Percentiles rank a stretch among this genome's conserved stretches.
Conservation (phyloP, 2,888 invertebrate genomes). For the Boloria selene region DNA sequence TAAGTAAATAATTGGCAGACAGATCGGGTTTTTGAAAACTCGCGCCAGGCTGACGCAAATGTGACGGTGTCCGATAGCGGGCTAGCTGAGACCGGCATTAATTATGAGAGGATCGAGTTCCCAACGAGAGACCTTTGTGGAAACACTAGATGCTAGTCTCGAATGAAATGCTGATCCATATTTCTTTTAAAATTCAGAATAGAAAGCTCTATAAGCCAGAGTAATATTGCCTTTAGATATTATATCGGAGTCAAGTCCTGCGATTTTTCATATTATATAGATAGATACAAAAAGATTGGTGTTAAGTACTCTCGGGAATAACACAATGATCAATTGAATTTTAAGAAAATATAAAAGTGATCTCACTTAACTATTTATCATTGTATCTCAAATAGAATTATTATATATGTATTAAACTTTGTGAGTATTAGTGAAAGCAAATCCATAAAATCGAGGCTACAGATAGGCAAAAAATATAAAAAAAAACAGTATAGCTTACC, state of each 20-base stretch:
- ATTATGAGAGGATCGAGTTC: conserved; percentile 67
- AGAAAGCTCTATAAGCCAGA: neutral
- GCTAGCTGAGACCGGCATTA: conserved; percentile 67
- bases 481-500: neutral
- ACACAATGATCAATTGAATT: too few species aligned
- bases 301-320: too few species aligned
- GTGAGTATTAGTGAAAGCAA: too few species aligned
- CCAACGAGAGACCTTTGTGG: conserved; percentile 41
- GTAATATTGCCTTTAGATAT: neutral
- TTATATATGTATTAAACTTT: too few species aligned
- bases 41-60: conserved; percentile 53
- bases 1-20: conserved; percentile 52
- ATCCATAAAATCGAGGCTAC: neutral
- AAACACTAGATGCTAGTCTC: conserved; percentile 20
- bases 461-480: neutral
- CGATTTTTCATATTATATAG: too few species aligned
- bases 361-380: too few species aligned
- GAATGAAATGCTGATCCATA: conserved; percentile 21
- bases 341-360: too few species aligned
- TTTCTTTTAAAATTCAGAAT: conserved; percentile 8
- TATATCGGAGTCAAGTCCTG: too few species aligned
- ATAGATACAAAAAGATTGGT: too few species aligned
- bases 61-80: conserved; percentile 48
- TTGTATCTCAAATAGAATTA: too few species aligned
- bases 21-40: conserved; percentile 70